phyloP scores from a whole-genome alignment of 2,797 vertebrate species.

The Ctenochaetus hawaiiensis region DNA sequence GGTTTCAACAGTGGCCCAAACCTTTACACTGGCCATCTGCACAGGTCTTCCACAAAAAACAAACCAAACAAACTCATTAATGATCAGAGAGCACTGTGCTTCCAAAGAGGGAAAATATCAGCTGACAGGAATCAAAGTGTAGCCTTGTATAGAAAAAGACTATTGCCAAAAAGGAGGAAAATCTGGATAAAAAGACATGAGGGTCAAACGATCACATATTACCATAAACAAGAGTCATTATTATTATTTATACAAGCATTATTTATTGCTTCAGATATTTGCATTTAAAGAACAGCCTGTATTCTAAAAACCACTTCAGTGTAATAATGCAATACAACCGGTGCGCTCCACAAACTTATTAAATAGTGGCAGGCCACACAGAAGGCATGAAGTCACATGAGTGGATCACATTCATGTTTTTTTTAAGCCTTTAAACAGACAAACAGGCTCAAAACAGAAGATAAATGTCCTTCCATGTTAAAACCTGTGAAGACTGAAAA shows the following conservation, averaged over 20 bases:
- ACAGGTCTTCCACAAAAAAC: constrained; percentile 27
- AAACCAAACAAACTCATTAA: not conserved
- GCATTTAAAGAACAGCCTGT: constrained; percentile 79
- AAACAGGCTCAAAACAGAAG: not conserved
- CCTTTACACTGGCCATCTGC: constrained; percentile 10
- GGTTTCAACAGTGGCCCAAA: constrained; percentile 30
- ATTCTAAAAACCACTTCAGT: constrained; percentile 72
- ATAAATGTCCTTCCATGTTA: not conserved
- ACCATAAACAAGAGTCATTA: constrained; percentile 59
- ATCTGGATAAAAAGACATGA: constrained; percentile 46
- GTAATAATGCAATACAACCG: constrained; percentile 51
- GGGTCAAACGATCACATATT: constrained; percentile 37
- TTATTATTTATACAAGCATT: constrained; percentile 72
- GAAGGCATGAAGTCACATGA: constrained; percentile 57
- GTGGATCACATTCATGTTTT: constrained; percentile 38
- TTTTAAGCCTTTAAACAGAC: not conserved
- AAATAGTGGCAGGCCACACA: constrained; percentile 43
- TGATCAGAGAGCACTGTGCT: constrained; percentile 39
- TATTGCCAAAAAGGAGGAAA: constrained; percentile 34
- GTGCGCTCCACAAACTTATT: constrained; percentile 41
- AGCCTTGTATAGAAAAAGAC: constrained; percentile 43
- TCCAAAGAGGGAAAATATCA: constrained; percentile 24
- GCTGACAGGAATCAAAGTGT: constrained; percentile 18
- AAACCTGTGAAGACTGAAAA: constrained; percentile 20
- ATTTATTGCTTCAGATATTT: constrained; percentile 88